phyloP scores from a whole-genome alignment of 2,888 invertebrate genomes.

The Dasysyrphus tricinctus region DNA sequence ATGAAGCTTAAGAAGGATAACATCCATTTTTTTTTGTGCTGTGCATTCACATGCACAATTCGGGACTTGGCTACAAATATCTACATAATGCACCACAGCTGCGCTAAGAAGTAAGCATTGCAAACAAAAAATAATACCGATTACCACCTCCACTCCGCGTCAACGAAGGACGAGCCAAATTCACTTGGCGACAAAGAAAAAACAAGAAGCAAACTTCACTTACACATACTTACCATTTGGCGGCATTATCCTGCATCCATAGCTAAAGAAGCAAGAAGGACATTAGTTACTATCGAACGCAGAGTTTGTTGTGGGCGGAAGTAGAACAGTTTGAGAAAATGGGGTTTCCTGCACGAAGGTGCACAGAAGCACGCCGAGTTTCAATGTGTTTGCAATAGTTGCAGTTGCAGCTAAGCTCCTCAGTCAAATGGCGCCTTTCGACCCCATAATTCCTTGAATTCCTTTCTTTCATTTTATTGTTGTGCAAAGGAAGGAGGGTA shows the following conservation, averaged over 20 bases:
- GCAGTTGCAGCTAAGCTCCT: conserved; percentile 42
- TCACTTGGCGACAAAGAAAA: conserved; percentile 57
- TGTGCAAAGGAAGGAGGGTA: conserved; percentile 6
- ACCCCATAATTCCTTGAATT: conserved; percentile 67
- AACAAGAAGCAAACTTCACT: conserved; percentile 37
- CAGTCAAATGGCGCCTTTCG: conserved; percentile 62
- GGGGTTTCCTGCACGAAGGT: conserved; percentile 53
- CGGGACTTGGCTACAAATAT: conserved; percentile 32
- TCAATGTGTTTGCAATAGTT: conserved; percentile 16
- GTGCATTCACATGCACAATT: conserved; percentile 52
- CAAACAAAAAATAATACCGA: conserved; percentile 15
- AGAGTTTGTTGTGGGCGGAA: conserved; percentile 46
- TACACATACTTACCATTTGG: conserved; percentile 20
- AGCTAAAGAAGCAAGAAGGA: conserved; percentile 12
- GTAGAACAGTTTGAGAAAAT: conserved; percentile 8
- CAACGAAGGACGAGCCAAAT: conserved; percentile 33
- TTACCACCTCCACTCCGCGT: conserved; percentile 39
- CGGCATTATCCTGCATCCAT: conserved; percentile 35
- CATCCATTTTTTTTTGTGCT: conserved; percentile 8
- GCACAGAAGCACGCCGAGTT: conserved; percentile 33
- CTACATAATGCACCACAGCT: conserved; percentile 6
- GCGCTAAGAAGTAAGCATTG: conserved; percentile 23
- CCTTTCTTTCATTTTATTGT: conserved; percentile 5
- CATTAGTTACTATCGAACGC: conserved; percentile 71
- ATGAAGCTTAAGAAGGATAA: conserved; percentile 40